Evolutionary conservation across 1,140 invertebrate species (phyloP), one percentile per base, ranked within the genome.

Genomic region (Calephelis virginiensis): DNA sequence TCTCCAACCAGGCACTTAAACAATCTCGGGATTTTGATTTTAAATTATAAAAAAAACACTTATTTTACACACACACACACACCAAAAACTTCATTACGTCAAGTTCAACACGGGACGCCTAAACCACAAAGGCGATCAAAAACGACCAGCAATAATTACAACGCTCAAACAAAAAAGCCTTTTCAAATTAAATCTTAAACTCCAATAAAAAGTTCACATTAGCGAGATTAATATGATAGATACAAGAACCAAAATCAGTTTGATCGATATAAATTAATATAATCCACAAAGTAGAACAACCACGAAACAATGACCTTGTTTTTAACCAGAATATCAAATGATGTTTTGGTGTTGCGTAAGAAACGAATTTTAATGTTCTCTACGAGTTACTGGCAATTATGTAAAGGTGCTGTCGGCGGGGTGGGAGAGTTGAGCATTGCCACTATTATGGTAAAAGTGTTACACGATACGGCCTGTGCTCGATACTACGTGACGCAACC

Each of bases 391-490:
- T 13, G 78, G 81, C 77, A 87, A 88, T 90, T 89, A 90, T 88
- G 85, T 90, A 88, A 89, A 90, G 78, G 69, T 53, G 47, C 37
- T 11, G 48, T n/a, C 11, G 9, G 40, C 60, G 60, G 38, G 14
- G 83, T 75, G 76, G 79, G 73, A 73, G 78, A 79, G 81, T 72
- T 71, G 80, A 65, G 69, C 68, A 68, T 63, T 68, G 76, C 76
- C 68, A 75, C 74, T 71, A 80, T 83, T 84, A 84, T 85, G 79
- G 86, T 88, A 89, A 89, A 86, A 90, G 85, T 90, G 86, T 88
- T 89, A 90, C 88, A 81, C 82, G 76, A 46, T 65, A 61, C 64
- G 64, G 73, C 67, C 72, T 79, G 86, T 78, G 78, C 85, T 76
- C 83, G 78, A 83, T 88, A 77, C 81, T 64, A 66, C 63, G 76